A percentile compares a stretch with the other conserved stretches of the same genome.
Evolutionary conservation across 92 coral and sea anemone genomes (phyloP).

Genomic region (Epizoanthus ramosus): DNA sequence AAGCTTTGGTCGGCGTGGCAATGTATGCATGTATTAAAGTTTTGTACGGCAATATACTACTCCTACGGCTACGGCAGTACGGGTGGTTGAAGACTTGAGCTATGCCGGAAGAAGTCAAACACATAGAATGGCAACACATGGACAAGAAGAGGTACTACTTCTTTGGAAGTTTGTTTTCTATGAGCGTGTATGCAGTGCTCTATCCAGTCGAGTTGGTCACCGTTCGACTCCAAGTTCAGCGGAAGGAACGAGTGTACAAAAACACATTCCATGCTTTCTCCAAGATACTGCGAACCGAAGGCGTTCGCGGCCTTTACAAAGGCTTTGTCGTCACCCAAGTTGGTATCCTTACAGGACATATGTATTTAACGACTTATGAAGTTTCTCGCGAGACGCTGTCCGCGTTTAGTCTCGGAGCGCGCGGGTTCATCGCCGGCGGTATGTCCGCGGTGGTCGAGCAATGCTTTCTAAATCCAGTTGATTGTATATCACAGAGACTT

Average conservation of each 20-base stretch:
- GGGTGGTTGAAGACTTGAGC: too few relatives aligned
- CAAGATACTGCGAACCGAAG: conserved; percentile 76
- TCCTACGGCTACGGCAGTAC: too few relatives aligned
- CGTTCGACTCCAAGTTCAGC: conserved; percentile 93
- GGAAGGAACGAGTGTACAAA: conserved; percentile 66
- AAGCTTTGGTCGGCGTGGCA: too few relatives aligned
- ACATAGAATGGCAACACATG: conserved; percentile 91
- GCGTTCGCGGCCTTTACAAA: conserved; percentile 83
- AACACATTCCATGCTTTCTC: conserved; percentile 83
- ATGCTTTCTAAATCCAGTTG: conserved; percentile 76
- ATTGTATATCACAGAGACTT: conserved; percentile 75
- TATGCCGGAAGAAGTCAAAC: conserved; percentile 90
- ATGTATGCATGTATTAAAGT: too few relatives aligned
- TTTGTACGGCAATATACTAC: too few relatives aligned
- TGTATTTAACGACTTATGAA: conserved; percentile 86
- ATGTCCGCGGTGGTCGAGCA: conserved; percentile 84
- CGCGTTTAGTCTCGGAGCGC: conserved; percentile 65
- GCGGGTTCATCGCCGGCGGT: conserved; percentile 94
- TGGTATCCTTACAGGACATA: conserved; percentile 76
- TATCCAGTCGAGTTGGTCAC: conserved; percentile 89
- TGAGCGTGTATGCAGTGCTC: conserved; percentile 61
- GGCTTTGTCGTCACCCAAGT: conserved; percentile 79
- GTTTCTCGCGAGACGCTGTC: conserved; percentile 78
- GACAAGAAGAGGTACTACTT: conserved; percentile 77
- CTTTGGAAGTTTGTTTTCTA: conserved; percentile 66